Evolutionary conservation across 1,140 invertebrate species (phyloP), one percentile per base, ranked within the genome.

Genomic region (Capitella teleta): DNA sequence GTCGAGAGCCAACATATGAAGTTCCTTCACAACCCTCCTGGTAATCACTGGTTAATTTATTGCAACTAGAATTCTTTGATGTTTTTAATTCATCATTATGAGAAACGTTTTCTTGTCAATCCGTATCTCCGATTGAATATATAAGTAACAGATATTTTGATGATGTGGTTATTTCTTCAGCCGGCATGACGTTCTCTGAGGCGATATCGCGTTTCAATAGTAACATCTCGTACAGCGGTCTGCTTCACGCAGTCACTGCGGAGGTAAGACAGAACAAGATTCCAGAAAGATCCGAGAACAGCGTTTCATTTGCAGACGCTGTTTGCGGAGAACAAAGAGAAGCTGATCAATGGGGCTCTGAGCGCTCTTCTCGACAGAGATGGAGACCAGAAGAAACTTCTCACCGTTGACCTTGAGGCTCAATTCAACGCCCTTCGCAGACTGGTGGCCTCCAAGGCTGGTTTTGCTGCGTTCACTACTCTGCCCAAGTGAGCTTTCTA

Each of bases 311-410:
- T 77, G 43, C 68, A 87, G 84, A 84, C 90, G 53, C 76, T 98
- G 47, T 98, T 98, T 79, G 84, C 91, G 10, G 93, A 98, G 74
- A 99, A 97, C 72, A 98, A 98, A 73, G 94, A 97, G 69, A 94
- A 94, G 70, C 74, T 95, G 40, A 98, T 98, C 58, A 81, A 81
- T 56, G 80, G 74, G 51, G 89, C 86, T 30, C 67, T 88, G 56
- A 82, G 81, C 64, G 77, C 81, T 5, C 77, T 93, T 48, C 79
- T 87, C 5, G 82, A 78, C 60, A 79, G 81, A 69, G 79, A 85
- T 67, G 72, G 84, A 59, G 78, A 85, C 49, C 74, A 82, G 68
- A 77, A 65, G 32, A 61, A 61, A 19, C 76, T 76, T 30, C 46
- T 78, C 74, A 14, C 78, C 77, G 70, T 77, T 28, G 84, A 92